phyloP scores from a whole-genome alignment of 2,113 vertebrate genomes.

The Lonchura striata region DNA sequence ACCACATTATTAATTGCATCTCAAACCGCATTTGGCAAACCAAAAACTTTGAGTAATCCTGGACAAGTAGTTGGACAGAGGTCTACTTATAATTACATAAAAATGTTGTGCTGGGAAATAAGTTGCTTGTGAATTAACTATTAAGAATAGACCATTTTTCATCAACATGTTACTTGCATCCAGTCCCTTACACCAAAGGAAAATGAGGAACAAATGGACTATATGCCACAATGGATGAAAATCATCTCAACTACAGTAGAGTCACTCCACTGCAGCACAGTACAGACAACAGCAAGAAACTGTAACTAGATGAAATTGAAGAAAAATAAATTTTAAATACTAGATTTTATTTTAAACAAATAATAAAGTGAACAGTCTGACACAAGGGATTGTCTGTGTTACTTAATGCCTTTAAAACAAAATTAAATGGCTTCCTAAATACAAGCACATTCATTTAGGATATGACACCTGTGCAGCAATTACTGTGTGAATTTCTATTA shows the following conservation, averaged over 20 bases:
- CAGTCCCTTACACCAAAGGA: background rate
- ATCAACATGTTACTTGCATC: background rate
- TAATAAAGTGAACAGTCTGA: background rate
- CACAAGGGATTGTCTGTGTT: background rate
- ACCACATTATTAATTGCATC: background rate
- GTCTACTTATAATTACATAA: conserved; percentile 13
- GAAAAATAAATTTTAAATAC: background rate
- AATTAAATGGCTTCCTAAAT: background rate
- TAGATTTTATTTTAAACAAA: background rate
- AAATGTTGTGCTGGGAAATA: conserved; percentile 15
- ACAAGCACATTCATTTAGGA: background rate
- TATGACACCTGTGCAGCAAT: background rate
- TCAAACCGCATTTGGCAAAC: conserved; percentile 19
- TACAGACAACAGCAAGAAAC: background rate
- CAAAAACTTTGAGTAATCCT: conserved; percentile 2
- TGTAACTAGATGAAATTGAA: background rate
- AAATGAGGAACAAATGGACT: background rate
- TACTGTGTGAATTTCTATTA: background rate
- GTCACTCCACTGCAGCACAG: background rate
- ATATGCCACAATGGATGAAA: background rate
- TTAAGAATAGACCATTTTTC: background rate
- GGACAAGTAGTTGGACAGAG: background rate
- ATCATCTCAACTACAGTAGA: background rate
- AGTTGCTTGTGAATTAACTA: conserved; percentile 6
- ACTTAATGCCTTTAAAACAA: background rate